Conservation (phyloP, 1,140 invertebrate genomes). For the Druon quercuslanigerum region DNA sequence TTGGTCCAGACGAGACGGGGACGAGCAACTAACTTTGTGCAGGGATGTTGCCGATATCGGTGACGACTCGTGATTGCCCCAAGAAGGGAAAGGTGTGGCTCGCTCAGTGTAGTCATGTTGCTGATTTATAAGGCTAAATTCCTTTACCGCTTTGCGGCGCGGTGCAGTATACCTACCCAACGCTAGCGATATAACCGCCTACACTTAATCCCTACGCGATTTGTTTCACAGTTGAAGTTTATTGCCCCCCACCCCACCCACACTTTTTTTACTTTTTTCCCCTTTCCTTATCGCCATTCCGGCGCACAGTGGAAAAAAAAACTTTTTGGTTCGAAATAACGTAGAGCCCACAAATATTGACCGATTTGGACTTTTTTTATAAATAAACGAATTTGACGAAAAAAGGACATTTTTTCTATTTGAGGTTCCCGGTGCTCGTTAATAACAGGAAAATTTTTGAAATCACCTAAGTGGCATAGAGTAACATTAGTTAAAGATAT, state of each 20-base stretch:
- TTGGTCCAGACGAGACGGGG: slow-evolving; percentile 31
- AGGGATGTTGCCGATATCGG: slow-evolving; percentile 57
- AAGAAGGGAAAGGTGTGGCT: slow-evolving; percentile 77
- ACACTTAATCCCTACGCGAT: slow-evolving; percentile 45
- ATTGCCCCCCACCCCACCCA: slow-evolving; percentile 3
- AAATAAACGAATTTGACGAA: no score
- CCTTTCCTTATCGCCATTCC: background rate
- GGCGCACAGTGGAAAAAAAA: no score
- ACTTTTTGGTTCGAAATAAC: no score
- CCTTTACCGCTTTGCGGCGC: slow-evolving; percentile 34
- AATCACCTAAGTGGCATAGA: no score
- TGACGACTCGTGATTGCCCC: slow-evolving; percentile 72
- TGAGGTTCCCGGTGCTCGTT: no score
- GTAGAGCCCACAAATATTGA: no score
- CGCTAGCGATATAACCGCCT: slow-evolving; percentile 53
- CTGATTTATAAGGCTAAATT: slow-evolving; percentile 73
- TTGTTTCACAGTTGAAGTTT: slow-evolving; percentile 28
- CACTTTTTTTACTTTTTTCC: background rate
- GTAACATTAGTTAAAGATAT: no score
- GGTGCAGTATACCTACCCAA: slow-evolving; percentile 28
- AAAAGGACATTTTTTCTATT: no score
- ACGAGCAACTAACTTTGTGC: slow-evolving; percentile 14
- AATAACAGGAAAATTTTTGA: no score
- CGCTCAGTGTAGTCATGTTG: slow-evolving; percentile 67
- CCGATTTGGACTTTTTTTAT: no score